phyloP scores from a whole-genome alignment of 1,140 invertebrate genomes.

The Thereuonema tuberculata region DNA sequence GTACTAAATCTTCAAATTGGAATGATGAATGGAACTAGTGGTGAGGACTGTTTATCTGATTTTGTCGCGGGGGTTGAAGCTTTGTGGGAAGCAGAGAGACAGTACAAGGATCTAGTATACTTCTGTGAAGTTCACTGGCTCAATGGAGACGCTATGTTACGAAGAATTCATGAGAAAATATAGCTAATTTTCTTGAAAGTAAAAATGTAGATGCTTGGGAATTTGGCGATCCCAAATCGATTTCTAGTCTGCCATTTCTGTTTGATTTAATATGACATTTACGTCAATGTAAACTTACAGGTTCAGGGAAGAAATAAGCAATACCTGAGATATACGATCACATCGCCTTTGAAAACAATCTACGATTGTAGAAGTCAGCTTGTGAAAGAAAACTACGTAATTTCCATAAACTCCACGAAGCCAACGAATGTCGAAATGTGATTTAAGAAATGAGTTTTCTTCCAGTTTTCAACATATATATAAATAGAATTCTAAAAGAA shows the following conservation, averaged over 20 bases:
- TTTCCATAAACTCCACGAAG: background rate
- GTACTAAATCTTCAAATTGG: slow-evolving; percentile 3
- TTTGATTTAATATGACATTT: slow-evolving; percentile 8
- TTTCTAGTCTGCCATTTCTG: background rate
- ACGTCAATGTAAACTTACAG: slow-evolving; percentile 10
- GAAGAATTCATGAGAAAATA: background rate
- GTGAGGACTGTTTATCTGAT: slow-evolving; percentile 12
- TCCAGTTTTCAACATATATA: no score
- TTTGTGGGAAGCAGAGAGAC: slow-evolving; percentile 8
- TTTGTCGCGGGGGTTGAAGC: slow-evolving; percentile 9
- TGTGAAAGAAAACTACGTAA: background rate
- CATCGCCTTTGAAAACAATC: background rate
- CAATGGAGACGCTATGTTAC: background rate
- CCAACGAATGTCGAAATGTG: background rate
- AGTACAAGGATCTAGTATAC: slow-evolving; percentile 10
- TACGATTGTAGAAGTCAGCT: background rate
- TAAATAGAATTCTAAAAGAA: no score
- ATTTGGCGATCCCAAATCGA: background rate
- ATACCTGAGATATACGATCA: background rate
- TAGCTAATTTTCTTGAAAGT: background rate
- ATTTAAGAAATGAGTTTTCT: background rate
- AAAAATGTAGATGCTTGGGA: background rate
- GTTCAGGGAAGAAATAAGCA: slow-evolving; percentile 9
- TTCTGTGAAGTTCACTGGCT: slow-evolving; percentile 10
- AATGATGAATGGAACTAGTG: background rate